A percentile compares a stretch with the other conserved stretches of the same genome.
phyloP scores from a whole-genome alignment of 1,140 invertebrate species.

The Papilio glaucus region DNA sequence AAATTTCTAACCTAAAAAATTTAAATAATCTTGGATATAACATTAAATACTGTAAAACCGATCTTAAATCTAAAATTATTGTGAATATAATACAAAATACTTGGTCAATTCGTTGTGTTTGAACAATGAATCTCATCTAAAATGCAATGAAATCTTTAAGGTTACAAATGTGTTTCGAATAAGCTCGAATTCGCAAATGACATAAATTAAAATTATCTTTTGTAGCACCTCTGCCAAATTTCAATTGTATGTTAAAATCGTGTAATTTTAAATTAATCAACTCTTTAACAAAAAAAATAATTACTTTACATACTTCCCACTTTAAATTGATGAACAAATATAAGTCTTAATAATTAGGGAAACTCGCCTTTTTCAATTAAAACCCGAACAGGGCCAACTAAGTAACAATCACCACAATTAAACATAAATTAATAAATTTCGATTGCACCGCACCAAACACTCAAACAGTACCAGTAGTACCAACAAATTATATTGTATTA shows the following conservation, averaged over 20 bases:
- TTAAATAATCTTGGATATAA: conserved; percentile 58
- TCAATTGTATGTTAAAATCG: conserved; percentile 41
- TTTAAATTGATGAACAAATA: conserved; percentile 25
- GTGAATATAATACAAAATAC: conserved; percentile 71
- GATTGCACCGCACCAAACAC: conserved; percentile 66
- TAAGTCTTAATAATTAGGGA: not conserved
- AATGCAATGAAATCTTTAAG: conserved; percentile 39
- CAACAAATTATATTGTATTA: conserved; percentile 9
- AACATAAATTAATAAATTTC: conserved; percentile 49
- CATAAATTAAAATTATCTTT: conserved; percentile 2
- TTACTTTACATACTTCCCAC: conserved; percentile 53
- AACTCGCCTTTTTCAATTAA: not conserved
- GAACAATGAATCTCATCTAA: conserved; percentile 59
- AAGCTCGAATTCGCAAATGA: conserved; percentile 20
- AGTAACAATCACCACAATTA: conserved; percentile 39
- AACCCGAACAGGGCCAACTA: not conserved
- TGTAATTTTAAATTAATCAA: conserved; percentile 43
- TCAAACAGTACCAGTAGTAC: conserved; percentile 41
- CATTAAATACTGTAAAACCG: conserved; percentile 67
- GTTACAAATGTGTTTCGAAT: conserved; percentile 35
- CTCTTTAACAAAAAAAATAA: conserved; percentile 51
- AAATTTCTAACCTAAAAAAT: conserved; percentile 59
- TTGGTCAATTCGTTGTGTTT: conserved; percentile 65
- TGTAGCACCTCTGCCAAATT: conserved; percentile 56
- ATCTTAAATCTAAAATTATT: conserved; percentile 58